These are phyloP conservation scores for Drosophila burlai DNA, from an alignment of 1,140 invertebrate genomes.

Conservation along the genomic window DNA sequence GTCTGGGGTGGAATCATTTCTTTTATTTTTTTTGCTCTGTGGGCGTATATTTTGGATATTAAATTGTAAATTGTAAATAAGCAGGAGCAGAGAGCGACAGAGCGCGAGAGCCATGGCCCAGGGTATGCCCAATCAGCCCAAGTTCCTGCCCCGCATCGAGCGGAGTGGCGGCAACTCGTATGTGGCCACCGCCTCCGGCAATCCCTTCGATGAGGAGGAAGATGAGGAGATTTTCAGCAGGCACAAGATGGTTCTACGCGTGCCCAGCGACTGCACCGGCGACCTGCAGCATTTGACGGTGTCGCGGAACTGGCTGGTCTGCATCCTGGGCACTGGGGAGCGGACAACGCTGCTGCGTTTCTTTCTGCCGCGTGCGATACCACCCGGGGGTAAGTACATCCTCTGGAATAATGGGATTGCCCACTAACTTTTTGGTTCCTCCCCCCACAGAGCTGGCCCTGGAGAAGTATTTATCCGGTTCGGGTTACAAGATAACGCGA, in stretches of 20 bases:
- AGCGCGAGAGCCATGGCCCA: conserved; percentile 48
- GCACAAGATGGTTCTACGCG: conserved; percentile 91
- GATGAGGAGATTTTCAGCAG: conserved; percentile 92
- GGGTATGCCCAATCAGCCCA: conserved; percentile 55
- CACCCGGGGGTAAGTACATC: conserved; percentile 89
- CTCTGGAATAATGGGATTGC: not conserved
- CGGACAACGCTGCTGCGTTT: conserved; percentile 93
- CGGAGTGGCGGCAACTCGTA: conserved; percentile 26
- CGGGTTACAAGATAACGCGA: conserved; percentile 88
- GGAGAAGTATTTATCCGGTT: conserved; percentile 86
- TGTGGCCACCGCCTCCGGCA: conserved; percentile 57
- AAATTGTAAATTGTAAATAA: conserved; percentile 6
- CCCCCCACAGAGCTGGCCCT: conserved; percentile 87
- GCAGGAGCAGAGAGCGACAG: not conserved
- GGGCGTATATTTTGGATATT: conserved; percentile 9
- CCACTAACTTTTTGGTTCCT: not conserved
- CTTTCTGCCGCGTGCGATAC: conserved; percentile 91
- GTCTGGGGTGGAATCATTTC: not conserved
- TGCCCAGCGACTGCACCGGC: conserved; percentile 87
- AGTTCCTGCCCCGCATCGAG: conserved; percentile 61
- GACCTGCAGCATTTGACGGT: conserved; percentile 92
- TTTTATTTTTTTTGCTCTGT: not conserved
- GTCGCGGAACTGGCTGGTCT: conserved; percentile 92
- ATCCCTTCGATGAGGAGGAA: conserved; percentile 84
- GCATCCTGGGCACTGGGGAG: conserved; percentile 92